These are phyloP conservation scores for Flexamia atlantica DNA, from an alignment of 2,888 invertebrate genomes.

Conservation along the genomic window DNA sequence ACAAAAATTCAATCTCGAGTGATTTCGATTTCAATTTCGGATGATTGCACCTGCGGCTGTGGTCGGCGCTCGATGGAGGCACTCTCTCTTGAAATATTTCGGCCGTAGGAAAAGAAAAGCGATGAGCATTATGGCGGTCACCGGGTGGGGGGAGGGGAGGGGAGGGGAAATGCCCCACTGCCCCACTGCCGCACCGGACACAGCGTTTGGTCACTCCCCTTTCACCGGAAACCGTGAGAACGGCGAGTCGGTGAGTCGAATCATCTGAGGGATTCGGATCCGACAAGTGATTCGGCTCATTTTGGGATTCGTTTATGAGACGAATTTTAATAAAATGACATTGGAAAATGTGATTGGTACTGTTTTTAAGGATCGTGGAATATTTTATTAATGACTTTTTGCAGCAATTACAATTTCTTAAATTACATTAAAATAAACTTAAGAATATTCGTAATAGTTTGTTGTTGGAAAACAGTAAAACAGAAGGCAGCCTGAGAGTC, in stretches of 20 bases:
- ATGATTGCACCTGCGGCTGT: neutral
- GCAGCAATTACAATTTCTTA: too few relatives aligned
- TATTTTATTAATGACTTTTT: too few relatives aligned
- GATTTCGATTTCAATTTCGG: too few relatives aligned
- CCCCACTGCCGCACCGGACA: constrained; percentile 37
- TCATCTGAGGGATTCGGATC: neutral
- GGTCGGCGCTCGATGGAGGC: neutral
- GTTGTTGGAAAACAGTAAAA: too few relatives aligned
- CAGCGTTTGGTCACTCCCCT: constrained; percentile 1
- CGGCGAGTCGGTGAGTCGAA: neutral
- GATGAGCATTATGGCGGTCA: constrained; percentile 5
- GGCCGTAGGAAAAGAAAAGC: constrained; percentile 54
- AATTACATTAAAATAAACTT: too few relatives aligned
- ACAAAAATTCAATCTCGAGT: too few relatives aligned
- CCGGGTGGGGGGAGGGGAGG: neutral
- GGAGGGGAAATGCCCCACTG: neutral
- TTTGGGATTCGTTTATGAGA: too few relatives aligned
- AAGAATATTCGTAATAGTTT: too few relatives aligned
- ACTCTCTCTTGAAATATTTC: constrained; percentile 55
- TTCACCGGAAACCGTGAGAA: neutral
- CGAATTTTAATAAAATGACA: too few relatives aligned
- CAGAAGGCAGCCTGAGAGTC: too few relatives aligned
- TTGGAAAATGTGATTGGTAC: too few relatives aligned
- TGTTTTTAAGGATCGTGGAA: too few relatives aligned
- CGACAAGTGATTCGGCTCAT: neutral